Percentiles rank a stretch among this genome's conserved stretches.
Conservation (phyloP, 1,140 invertebrate genomes). For the Drosophila murphyi region DNA sequence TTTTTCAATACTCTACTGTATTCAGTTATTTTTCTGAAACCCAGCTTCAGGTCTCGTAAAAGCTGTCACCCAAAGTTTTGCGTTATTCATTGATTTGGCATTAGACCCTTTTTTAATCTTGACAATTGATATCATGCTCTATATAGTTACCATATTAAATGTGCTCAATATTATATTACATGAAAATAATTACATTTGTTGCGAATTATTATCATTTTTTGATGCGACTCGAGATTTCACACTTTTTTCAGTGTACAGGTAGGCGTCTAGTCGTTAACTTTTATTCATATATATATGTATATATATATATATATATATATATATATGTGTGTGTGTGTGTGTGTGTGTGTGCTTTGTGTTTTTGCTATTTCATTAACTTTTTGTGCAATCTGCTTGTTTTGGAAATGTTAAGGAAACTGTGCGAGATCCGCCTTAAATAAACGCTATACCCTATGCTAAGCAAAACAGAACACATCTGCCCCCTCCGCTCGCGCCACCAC, state of each 20-base stretch:
- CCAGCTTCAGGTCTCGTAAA: no score
- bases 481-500: background rate
- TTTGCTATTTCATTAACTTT: slow-evolving; percentile 71
- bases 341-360: slow-evolving; percentile 26
- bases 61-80: no score
- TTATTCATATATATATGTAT: background rate
- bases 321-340: background rate
- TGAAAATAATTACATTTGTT: no score
- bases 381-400: slow-evolving; percentile 62
- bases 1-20: no score
- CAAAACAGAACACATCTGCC: background rate
- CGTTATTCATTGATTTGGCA: no score
- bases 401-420: slow-evolving; percentile 54
- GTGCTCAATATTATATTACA: no score
- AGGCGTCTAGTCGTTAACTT: slow-evolving; percentile 3
- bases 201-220: no score
- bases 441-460: slow-evolving; percentile 2
- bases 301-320: slow-evolving; percentile 1
- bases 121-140: no score
- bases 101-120: no score
- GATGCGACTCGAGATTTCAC: no score
- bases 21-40: no score
- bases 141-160: no score
- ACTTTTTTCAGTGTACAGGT: slow-evolving; percentile 8
- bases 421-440: background rate